These are phyloP conservation scores for Atlantisia rogersi DNA, from an alignment of 2,113 vertebrate species.

Conservation along the genomic window DNA sequence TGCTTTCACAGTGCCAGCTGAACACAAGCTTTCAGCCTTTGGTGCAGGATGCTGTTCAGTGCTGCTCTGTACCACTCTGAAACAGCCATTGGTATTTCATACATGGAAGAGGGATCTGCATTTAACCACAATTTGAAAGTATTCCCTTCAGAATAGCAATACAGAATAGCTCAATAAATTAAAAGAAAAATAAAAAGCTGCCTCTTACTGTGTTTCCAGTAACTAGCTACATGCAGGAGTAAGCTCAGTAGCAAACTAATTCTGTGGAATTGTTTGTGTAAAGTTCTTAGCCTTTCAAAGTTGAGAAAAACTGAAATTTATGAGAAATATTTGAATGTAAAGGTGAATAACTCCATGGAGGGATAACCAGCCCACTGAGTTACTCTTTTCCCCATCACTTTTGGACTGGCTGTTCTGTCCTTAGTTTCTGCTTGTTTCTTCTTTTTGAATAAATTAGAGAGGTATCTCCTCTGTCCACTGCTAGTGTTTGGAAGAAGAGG, in stretches of 20 bases:
- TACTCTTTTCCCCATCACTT: background rate
- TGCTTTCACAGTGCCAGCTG: background rate
- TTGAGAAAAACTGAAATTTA: background rate
- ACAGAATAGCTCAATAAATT: background rate
- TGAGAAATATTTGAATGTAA: background rate
- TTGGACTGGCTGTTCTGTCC: background rate
- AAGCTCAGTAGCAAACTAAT: background rate
- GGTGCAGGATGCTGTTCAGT: background rate
- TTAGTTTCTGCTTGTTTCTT: background rate
- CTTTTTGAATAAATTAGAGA: background rate
- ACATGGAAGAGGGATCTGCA: background rate
- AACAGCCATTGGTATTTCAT: accelerated
- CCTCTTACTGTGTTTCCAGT: background rate
- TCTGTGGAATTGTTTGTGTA: too few species aligned
- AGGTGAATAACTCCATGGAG: background rate
- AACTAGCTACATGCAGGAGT: background rate
- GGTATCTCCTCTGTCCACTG: background rate
- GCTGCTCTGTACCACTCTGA: background rate
- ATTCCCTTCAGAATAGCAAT: background rate
- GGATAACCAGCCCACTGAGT: background rate
- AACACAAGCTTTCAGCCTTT: background rate
- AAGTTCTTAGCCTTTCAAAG: background rate
- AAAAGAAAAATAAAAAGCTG: background rate
- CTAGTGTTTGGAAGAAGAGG: background rate
- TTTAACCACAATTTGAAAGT: background rate